Conservation (phyloP, 2,113 vertebrate species). For the Triplophysa dalaica region DNA sequence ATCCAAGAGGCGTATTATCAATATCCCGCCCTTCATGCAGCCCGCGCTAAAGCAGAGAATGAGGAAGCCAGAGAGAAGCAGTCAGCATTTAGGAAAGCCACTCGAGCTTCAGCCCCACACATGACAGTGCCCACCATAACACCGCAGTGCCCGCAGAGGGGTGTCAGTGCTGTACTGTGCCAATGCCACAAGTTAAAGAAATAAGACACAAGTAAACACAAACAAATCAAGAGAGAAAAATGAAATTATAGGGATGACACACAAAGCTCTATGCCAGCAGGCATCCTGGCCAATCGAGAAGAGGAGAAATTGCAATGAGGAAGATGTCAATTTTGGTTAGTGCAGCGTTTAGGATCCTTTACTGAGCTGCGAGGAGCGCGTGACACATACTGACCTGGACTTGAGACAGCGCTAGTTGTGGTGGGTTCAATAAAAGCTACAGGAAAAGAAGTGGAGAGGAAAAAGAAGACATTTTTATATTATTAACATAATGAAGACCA, state of each 20-base stretch:
- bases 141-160: slow-evolving; percentile 59
- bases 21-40: slow-evolving; percentile 70
- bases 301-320: slow-evolving; percentile 58
- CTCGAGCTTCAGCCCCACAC: slow-evolving; percentile 59
- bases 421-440: slow-evolving; percentile 99
- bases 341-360: slow-evolving; percentile 71
- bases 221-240: slow-evolving; percentile 38
- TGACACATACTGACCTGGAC: slow-evolving; percentile 99
- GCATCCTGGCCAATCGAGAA: slow-evolving; percentile 72
- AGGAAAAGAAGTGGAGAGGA: slow-evolving; percentile 82
- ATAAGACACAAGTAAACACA: slow-evolving; percentile 40
- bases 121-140: slow-evolving; percentile 71
- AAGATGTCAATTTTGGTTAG: slow-evolving; percentile 67
- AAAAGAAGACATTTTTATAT: slow-evolving; percentile 91
- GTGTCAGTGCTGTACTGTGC: slow-evolving; percentile 46
- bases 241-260: slow-evolving; percentile 61
- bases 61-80: slow-evolving; percentile 54
- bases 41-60: slow-evolving; percentile 60
- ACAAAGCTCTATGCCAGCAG: slow-evolving; percentile 74
- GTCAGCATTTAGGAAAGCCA: slow-evolving; percentile 51
- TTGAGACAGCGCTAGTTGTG: slow-evolving; percentile 96
- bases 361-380: slow-evolving; percentile 81
- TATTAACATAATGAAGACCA: slow-evolving; percentile 82
- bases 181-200: slow-evolving; percentile 54
- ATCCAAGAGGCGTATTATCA: slow-evolving; percentile 56